Evolutionary conservation across 2,113 vertebrate genomes (phyloP).

Genomic region (Prunella fulvescens): DNA sequence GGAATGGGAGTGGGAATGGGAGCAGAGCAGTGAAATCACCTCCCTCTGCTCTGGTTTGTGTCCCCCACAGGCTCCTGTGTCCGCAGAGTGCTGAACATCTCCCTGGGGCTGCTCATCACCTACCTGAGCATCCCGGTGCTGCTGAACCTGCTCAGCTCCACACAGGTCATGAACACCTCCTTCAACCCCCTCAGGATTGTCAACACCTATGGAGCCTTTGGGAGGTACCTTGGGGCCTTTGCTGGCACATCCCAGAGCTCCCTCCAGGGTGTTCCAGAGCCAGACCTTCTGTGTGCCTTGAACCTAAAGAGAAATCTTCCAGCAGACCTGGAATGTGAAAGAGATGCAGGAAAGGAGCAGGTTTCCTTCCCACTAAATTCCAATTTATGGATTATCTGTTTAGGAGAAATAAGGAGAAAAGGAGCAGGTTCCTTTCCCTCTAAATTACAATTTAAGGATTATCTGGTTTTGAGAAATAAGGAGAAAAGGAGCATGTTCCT

Average conservation of each 20-base stretch:
- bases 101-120: constrained; percentile 81
- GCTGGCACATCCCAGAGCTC: accelerated
- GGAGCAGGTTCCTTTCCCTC: background rate
- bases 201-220: constrained; percentile 96
- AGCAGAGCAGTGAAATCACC: background rate
- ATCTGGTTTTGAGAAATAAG: background rate
- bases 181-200: constrained; percentile 91
- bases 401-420: background rate
- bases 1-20: background rate
- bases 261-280: background rate
- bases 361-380: background rate
- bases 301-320: background rate
- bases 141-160: constrained; percentile 85
- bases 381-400: background rate
- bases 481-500: background rate
- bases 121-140: constrained; percentile 90
- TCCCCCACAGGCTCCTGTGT: constrained; percentile 55
- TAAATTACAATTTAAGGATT: background rate
- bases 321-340: background rate
- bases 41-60: background rate
- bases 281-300: background rate
- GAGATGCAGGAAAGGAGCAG: background rate
- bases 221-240: constrained; percentile 73
- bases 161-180: constrained; percentile 92
- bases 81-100: constrained; percentile 76